Conservation (phyloP, 2,797 vertebrate genomes). For the Eutrigla gurnardus region DNA sequence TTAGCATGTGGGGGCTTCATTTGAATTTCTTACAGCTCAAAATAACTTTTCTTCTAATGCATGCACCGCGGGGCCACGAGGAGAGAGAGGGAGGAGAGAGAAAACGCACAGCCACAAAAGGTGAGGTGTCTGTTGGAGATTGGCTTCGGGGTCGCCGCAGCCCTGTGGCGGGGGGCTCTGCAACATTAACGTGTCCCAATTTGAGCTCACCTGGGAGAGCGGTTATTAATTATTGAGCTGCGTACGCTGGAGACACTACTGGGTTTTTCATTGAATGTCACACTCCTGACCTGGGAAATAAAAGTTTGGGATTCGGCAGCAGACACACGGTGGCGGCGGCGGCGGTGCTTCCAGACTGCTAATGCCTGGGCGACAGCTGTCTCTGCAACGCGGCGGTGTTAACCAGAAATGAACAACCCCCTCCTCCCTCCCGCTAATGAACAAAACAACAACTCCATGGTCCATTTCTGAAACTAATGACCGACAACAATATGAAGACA, state of each 20-base stretch:
- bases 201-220: slow-evolving; percentile 95
- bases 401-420: slow-evolving; percentile 77
- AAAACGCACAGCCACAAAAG: slow-evolving; percentile 84
- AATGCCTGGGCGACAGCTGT: slow-evolving; percentile 85
- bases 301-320: slow-evolving; percentile 89
- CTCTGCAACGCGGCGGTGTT: slow-evolving; percentile 71
- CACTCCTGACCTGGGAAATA: slow-evolving; percentile 90
- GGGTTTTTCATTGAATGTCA: slow-evolving; percentile 89
- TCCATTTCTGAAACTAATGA: slow-evolving; percentile 76
- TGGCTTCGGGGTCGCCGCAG: slow-evolving; percentile 69
- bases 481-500: slow-evolving; percentile 58
- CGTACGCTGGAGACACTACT: slow-evolving; percentile 90
- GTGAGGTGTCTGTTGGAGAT: slow-evolving; percentile 83
- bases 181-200: slow-evolving; percentile 95
- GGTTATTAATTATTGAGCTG: slow-evolving; percentile 98
- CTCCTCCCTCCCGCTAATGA: slow-evolving; percentile 59
- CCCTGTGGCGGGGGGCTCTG: slow-evolving; percentile 80
- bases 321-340: slow-evolving; percentile 83
- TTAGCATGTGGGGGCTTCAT: slow-evolving; percentile 89
- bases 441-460: slow-evolving; percentile 71
- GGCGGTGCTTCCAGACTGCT: slow-evolving; percentile 83
- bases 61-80: slow-evolving; percentile 68
- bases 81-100: slow-evolving; percentile 32
- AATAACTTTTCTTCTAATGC: slow-evolving; percentile 87
- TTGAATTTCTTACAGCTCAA: slow-evolving; percentile 93